Base-by-base conservation (phyloP, 2,113 vertebrate genomes). In the Ptilorrhoa leucosticta region DNA sequence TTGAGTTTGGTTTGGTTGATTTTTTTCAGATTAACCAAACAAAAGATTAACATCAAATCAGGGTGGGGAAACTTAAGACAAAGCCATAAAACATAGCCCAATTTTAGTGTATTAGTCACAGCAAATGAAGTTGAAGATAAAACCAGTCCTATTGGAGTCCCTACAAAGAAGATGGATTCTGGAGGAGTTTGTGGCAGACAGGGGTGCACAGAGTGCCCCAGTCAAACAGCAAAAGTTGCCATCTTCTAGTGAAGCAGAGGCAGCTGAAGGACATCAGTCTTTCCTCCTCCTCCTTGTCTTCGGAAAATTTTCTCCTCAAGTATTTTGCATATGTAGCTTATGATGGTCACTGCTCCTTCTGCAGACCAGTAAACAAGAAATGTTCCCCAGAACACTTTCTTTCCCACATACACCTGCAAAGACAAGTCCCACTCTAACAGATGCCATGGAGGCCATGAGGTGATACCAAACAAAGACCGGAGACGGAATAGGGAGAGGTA, bases 201-300 rank as follows among this genome's bases (percentile, higher is more conserved):
- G 7, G 17, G 5, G 7, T 1, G 3, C 1, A 1, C 39, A 78
- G 50, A 30, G 26, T 22, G 42, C 2, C 0, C 19, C 40, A 65
- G 27, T 11, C 2, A 0, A 39, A 68, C 2, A 1, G 22, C 15
- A 37, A 50, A 57, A 1, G 6, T 54, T 82, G 23, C 21, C 6
- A 4, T 16, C 45, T 82, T 69, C 78, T 13, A 42, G 37, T 21
- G 53, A 56, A 48, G 42, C 33, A 79, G 40, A 79, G 75, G 50
- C 54, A 91, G 28, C 27, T 57, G 50, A 80, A 82, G 33, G 33
- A 15, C 61, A 64, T 45, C 40, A 65, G 20, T 53, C 37, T 54
- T 73, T 33, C 13, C 30, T 82, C 47, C 51, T 77, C 11, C 24
- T 42, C 24, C 39, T 16, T 51, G 12, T 39, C 27, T 87, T 21